A percentile compares a stretch with the other conserved stretches of the same genome.
phyloP scores from a whole-genome alignment of 2,113 vertebrate species.

The Stegostoma tigrinum region DNA sequence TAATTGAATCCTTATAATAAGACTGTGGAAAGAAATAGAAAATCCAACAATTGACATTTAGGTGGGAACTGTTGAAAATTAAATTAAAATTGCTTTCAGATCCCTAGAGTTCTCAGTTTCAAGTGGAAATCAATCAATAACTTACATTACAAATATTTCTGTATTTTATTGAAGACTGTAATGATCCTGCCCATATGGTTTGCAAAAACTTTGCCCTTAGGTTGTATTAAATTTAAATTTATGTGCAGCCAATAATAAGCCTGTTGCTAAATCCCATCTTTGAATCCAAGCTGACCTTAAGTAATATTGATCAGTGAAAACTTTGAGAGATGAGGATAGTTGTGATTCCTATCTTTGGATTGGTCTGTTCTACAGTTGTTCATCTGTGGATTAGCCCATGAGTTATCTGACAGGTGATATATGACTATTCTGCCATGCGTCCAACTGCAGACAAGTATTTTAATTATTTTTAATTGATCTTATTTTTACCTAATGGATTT shows the following conservation, averaged over 20 bases:
- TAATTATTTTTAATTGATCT: not conserved
- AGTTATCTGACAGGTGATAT: no score
- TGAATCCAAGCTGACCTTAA: not conserved
- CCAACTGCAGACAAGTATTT: not conserved
- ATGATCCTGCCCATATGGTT: not conserved
- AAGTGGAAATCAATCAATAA: not conserved
- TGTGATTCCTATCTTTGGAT: not conserved
- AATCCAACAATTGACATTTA: not conserved
- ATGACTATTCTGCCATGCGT: not conserved
- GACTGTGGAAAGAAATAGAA: conserved; percentile 14
- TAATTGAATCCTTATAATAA: conserved; percentile 31
- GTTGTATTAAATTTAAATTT: not conserved
- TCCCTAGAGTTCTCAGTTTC: not conserved
- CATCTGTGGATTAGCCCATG: not conserved
- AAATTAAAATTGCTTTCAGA: not conserved
- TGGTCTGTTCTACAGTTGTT: not conserved
- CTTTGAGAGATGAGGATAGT: not conserved
- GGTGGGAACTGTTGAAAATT: conserved; percentile 1
- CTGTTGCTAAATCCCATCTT: not conserved
- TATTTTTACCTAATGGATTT: not conserved
- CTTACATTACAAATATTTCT: not conserved
- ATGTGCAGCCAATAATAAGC: not conserved
- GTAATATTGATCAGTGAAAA: not conserved
- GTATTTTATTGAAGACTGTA: not conserved
- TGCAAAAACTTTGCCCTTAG: not conserved